phyloP scores from a whole-genome alignment of 2,113 vertebrate species.

The Regulus satrapa region DNA sequence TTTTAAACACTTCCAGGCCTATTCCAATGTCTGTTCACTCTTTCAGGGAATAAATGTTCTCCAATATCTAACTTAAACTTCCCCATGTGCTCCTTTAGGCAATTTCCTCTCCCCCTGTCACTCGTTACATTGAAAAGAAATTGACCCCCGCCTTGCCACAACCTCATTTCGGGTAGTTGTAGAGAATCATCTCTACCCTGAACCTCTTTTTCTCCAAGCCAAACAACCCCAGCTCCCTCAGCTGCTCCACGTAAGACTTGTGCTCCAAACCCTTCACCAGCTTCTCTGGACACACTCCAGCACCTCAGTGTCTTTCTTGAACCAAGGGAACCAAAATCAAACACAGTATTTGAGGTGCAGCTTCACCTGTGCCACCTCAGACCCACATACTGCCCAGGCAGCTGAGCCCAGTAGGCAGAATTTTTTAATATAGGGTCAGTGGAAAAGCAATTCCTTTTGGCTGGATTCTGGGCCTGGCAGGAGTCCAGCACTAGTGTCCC shows the following conservation, averaged over 20 bases:
- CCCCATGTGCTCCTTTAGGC: too few species aligned
- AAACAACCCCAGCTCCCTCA: background rate
- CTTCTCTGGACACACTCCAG: background rate
- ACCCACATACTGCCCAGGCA: background rate
- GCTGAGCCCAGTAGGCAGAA: background rate
- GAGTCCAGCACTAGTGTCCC: background rate
- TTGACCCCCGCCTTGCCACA: background rate
- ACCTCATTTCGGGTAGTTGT: background rate
- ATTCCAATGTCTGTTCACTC: background rate
- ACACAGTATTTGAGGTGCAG: background rate
- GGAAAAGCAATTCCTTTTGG: background rate
- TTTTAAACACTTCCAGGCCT: background rate
- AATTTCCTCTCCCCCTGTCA: background rate
- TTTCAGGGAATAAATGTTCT: background rate
- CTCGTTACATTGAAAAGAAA: background rate
- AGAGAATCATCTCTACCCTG: background rate
- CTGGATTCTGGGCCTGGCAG: background rate
- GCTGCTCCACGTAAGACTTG: background rate
- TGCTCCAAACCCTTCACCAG: background rate
- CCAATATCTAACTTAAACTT: background rate
- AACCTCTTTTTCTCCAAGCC: background rate
- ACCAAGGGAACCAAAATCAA: background rate
- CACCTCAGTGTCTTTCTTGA: background rate
- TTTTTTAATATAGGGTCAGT: background rate
- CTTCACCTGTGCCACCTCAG: background rate